A percentile compares a stretch with the other conserved stretches of the same genome.
Evolutionary conservation across 1,140 invertebrate species (phyloP).

Genomic region (Pteromalus puparum): DNA sequence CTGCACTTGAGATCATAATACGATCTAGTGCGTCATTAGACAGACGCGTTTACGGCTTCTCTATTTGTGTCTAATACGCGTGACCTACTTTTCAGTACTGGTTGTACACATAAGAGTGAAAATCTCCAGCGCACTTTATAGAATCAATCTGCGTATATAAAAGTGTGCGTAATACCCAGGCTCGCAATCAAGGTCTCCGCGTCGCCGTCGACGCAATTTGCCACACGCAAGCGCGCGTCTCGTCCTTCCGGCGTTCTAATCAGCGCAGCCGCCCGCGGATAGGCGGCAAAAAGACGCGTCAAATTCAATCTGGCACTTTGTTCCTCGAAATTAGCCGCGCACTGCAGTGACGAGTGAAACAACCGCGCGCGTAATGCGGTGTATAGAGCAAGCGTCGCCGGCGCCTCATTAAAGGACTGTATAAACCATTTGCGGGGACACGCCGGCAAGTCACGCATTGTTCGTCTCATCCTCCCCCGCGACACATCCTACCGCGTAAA

Average conservation of each 20-base stretch:
- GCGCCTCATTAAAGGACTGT: not conserved
- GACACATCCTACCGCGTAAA: not conserved
- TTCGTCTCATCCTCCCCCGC: not conserved
- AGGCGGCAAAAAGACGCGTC: not conserved
- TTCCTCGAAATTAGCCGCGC: not conserved
- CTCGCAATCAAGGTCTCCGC: not conserved
- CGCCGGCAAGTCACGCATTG: not conserved
- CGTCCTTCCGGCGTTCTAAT: not conserved
- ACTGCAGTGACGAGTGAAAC: too few species aligned
- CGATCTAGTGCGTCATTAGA: not conserved
- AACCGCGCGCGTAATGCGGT: too few species aligned
- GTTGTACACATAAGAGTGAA: too few species aligned
- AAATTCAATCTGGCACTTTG: not conserved
- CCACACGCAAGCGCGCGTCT: too few species aligned
- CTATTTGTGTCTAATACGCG: not conserved
- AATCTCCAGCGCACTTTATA: too few species aligned
- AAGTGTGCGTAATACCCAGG: too few species aligned
- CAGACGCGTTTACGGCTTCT: not conserved
- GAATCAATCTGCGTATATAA: too few species aligned
- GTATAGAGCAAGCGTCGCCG: not conserved
- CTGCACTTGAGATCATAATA: not conserved
- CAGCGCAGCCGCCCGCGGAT: not conserved
- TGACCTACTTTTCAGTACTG: too few species aligned
- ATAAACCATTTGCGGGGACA: not conserved
- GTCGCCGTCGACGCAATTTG: too few species aligned